Base-by-base conservation (phyloP, 2,797 vertebrate genomes). In the Ctenopoma multispine region DNA sequence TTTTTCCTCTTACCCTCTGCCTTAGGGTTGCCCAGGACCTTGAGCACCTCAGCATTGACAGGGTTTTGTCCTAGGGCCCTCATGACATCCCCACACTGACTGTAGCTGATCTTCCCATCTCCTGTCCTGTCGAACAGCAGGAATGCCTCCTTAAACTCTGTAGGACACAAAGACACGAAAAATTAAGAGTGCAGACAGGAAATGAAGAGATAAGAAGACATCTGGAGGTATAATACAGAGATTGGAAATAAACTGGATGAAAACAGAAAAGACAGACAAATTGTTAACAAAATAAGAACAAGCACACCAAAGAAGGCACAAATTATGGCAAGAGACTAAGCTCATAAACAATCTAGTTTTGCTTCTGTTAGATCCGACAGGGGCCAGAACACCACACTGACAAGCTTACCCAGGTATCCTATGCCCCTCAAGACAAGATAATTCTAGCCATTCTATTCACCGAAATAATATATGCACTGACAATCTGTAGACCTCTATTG, bases 111-210 rank as follows among this genome's bases (percentile, higher is more conserved):
- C 91, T 95, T 97, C 57, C 96, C 96, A 82, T 98, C 96, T 7
- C 97, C 97, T 6, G 96, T 96, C 79, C 95, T 94, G 93, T 99
- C 97, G 34, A 97, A 99, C 86, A 98, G 95, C 88, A 95, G 93
- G 93, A 99, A 99, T 3, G 96, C 96, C 86, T 99, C 97, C 94
- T 98, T 98, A 91, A 95, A 99, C 72, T 99, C 97, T 99, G 90
- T 48, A 78, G 59, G 10, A 50, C 34, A 81, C 23, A 83, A 18
- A 82, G 18, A 81, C 41, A 69, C 1, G 8, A 21, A 4, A 1
- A 56, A 53, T 81, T 75, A 84, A 58, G 53, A 11, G 1, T 21
- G 20, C 6, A 4, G 18, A 40, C 18, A 53, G 17, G 21, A 51
- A 31, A 70, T 5, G 1, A 38, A 54, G 48, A 71, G 41, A 23